Evolutionary conservation across 1,140 invertebrate species (phyloP), one percentile per base, ranked within the genome.

Genomic region (Philaenus spumarius): DNA sequence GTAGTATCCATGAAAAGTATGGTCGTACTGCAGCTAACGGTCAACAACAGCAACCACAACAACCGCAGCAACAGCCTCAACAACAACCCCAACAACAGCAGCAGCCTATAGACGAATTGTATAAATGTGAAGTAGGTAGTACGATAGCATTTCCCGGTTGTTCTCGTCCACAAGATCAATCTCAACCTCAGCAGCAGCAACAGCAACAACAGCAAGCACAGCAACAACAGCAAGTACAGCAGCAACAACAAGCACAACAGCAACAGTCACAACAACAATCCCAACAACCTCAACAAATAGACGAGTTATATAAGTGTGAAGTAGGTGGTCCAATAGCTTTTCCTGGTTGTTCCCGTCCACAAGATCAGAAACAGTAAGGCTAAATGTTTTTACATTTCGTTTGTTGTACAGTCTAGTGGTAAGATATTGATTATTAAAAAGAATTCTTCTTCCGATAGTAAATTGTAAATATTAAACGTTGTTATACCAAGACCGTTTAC

Each of bases 1-100:
- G 84, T 66, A 82, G 82, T 54, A 87, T 89, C 55, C 87, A 89
- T 65, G 84, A 87, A 64, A 87, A 89, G 72, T 87, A 89, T 66
- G 85, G 83, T 62, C 75, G 78, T 26, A 78, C 76, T 0, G 72
- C 74, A 12, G 63, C 73, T 20, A 75, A 72, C 52, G 71, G 73
- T 9, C 59, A 56, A 14, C 60, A 59, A 15, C 60, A 50, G 14
- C 52, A 56, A 46, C 40, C 4, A n/a, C 46, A 47, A 52, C 24
- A 51, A 12, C 40, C 46, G 2, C 54, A 55, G 30, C 55, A 61
- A 26, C 43, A 26, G 15, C 19, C 34, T 22, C 37, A 23, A 14
- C 59, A 61, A 34, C 23, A 15, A 9, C 14, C 42, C 14, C 30
- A 22, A 3, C 50, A 62, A 20, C 23, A 15, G n/a, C 14, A 24